Evolutionary conservation across 2,888 invertebrate genomes (phyloP), one percentile per base, ranked within the genome.

Genomic region (Cabera pusaria): DNA sequence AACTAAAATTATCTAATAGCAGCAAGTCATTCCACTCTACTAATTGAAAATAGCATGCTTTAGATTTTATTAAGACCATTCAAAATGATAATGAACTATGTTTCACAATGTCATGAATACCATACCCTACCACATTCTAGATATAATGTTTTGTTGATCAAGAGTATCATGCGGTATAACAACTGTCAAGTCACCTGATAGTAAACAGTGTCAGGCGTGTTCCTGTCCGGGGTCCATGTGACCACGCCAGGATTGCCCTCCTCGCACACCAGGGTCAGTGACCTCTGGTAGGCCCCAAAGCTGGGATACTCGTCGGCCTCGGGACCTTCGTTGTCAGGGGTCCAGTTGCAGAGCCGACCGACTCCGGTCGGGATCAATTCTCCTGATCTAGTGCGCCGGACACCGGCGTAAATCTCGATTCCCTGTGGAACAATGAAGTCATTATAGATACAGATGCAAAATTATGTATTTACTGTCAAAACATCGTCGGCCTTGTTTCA

Each of bases 201-300:
- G 73, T 97, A 98, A 19, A 98, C 96, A 3, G 96, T 94, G 71
- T 97, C 95, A 0, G 98, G 97, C 0, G 97, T 97, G 56, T 94
- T 91, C 37, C 89, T 82, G 72, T 97, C 96, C 0, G 97, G 97
- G 0, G 93, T 95, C 96, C 97, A 98, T 45, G 93, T 92, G 19
- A 97, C 92, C 20, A 96, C 90, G 5, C 96, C 97, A 0, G 97
- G 96, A 59, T 93, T 93, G 2, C 97, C 97, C 39, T 90, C 90
- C 64, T 97, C 96, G 72, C 97, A 98, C 56, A 93, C 92, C 1
- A 97, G 90, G 7, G 94, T 94, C 8, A 97, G 81, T 0, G 94
- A 94, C 12, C 97, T 90, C 79, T 97, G 97, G 75, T 96, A 97
- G 2, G 96, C 96, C 0, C 97, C 97, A 67, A 97, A 97, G 5